Percentiles rank a stretch among this genome's conserved stretches.
phyloP scores from a whole-genome alignment of 2,797 vertebrate species.

The Lycodopsis pacificus region DNA sequence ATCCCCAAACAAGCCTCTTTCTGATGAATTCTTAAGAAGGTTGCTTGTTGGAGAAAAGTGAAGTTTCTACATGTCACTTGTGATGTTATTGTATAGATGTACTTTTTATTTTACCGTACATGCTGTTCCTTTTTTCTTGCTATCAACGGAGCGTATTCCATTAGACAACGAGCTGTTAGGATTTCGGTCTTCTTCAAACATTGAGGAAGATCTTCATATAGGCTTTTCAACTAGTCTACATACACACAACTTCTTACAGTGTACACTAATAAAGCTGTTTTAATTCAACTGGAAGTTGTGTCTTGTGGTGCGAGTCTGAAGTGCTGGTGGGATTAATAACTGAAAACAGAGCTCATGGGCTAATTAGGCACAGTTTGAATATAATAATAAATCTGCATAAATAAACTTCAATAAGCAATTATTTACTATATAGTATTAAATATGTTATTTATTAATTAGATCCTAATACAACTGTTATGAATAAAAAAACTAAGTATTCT shows the following conservation, averaged over 20 bases:
- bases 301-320: background rate
- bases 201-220: conserved; percentile 80
- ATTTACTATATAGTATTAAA: too few relatives aligned
- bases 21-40: conserved; percentile 30
- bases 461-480: background rate
- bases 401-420: background rate
- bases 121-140: conserved; percentile 59
- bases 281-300: conserved; percentile 77
- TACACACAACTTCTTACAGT: conserved; percentile 90
- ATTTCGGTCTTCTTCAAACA: conserved; percentile 87
- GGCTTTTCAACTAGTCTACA: conserved; percentile 90
- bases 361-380: background rate
- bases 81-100: conserved; percentile 79
- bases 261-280: conserved; percentile 95
- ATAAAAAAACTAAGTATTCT: accelerated
- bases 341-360: background rate
- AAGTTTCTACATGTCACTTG: conserved; percentile 78
- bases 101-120: conserved; percentile 67
- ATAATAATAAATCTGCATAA: background rate
- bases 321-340: background rate
- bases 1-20: conserved; percentile 57
- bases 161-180: conserved; percentile 89
- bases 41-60: conserved; percentile 57
- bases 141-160: conserved; percentile 88
- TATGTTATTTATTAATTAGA: too few relatives aligned